Evolutionary conservation across 1,140 invertebrate species (phyloP), one percentile per base, ranked within the genome.

Genomic region (Drosophila setifemur): DNA sequence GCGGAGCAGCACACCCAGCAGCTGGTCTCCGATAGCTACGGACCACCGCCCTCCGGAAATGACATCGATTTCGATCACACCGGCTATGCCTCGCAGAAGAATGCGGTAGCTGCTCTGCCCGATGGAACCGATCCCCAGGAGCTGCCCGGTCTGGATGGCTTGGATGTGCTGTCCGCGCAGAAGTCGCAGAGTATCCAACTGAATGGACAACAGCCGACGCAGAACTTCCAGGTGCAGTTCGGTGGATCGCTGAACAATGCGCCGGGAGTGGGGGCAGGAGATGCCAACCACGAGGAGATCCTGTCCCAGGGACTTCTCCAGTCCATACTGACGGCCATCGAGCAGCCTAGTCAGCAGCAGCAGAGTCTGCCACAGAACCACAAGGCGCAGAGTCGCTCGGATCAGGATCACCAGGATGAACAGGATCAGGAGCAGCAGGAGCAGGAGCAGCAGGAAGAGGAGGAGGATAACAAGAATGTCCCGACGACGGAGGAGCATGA

Each of bases 241-340:
- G 95, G 95, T 68, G 90, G 93, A 2, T 92, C 93, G 1, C 40
- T 74, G 8, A 81, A 63, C 26, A 73, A 72, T 11, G 23, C 61
- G 1, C 39, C 43, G 1, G 66, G 61, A 9, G 44, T 18, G 23
- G 18, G 37, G 63, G 66, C 9, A 29, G 75, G 37, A 9, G 42
- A 61, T 11, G 73, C 74, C 25, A 82, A 92, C 90, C 95, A 96
- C 67, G 94, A 95, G 14, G 94, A 96, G 75, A 92, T 96, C 1
- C 82, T 96, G 6, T 95, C 95, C 0, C 93, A 96, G 78, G 95
- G 94, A 4, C 91, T 96, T 0, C 87, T 96, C 3, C 95, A 96
- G 79, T 94, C 95, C 39, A 96, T 96, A 45, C 88, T 96, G 2
- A 92, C 93, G 28, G 95, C 94, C 2, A 95, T 95, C 28, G 94